Conservation (phyloP, 2,797 vertebrate genomes). For the Oreortyx pictus region DNA sequence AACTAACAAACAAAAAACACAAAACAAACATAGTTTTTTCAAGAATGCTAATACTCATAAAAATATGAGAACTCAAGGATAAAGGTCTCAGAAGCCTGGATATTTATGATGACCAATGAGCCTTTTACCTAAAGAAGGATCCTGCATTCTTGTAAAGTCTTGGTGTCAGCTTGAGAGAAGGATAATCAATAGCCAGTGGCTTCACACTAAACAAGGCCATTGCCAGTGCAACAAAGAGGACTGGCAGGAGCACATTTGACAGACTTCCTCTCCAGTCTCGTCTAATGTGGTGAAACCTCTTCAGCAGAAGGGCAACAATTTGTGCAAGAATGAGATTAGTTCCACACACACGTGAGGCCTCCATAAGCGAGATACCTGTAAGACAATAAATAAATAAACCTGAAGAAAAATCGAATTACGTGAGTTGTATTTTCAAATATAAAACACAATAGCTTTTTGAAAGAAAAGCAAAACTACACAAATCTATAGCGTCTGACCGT, state of each 20-base stretch:
- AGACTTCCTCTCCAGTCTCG: slow-evolving; percentile 69
- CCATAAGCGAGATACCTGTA: neutral
- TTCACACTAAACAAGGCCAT: slow-evolving; percentile 80
- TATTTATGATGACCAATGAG: neutral
- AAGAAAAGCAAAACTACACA: neutral
- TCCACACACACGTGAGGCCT: rapidly evolving
- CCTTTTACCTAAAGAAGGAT: slow-evolving; percentile 77
- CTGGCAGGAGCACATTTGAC: slow-evolving; percentile 58
- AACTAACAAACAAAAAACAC: neutral
- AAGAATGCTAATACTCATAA: neutral
- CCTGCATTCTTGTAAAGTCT: slow-evolving; percentile 56
- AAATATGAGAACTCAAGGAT: neutral
- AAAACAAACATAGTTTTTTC: neutral
- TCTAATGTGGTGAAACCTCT: slow-evolving; percentile 49
- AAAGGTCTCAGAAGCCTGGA: neutral
- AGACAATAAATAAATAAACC: neutral
- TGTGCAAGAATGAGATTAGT: slow-evolving; percentile 22
- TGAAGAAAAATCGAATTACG: neutral
- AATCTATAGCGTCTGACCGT: neutral
- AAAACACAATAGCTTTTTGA: neutral
- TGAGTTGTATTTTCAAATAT: neutral
- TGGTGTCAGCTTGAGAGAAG: slow-evolving; percentile 73
- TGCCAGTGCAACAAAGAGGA: slow-evolving; percentile 79
- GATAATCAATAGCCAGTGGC: slow-evolving; percentile 66
- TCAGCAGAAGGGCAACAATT: slow-evolving; percentile 60